These are phyloP conservation scores for Holotrichia oblita DNA, from an alignment of 1,140 invertebrate species.

Conservation along the genomic window DNA sequence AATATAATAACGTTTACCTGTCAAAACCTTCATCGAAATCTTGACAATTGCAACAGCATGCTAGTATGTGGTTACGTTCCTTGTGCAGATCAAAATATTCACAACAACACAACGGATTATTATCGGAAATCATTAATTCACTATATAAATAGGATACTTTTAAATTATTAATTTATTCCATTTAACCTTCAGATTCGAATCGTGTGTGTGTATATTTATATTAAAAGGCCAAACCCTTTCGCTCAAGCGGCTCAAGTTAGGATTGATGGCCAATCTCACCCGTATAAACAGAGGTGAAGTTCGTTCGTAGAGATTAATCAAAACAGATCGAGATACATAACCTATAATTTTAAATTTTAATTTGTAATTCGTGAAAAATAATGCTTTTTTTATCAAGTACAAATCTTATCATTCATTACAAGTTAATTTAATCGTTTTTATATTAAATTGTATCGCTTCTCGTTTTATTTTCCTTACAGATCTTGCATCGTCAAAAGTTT, in stretches of 20 bases:
- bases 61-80: slow-evolving; percentile 65
- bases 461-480: no score
- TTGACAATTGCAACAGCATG: slow-evolving; percentile 68
- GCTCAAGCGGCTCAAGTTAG: no score
- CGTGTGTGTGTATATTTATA: no score
- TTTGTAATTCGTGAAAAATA: background rate
- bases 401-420: no score
- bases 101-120: slow-evolving; percentile 64
- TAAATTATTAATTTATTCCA: background rate
- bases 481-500: no score
- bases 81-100: slow-evolving; percentile 65
- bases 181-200: background rate
- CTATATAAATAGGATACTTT: background rate
- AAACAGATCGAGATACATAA: background rate
- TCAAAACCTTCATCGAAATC: slow-evolving; percentile 65
- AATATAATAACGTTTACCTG: slow-evolving; percentile 55
- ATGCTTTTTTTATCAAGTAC: no score
- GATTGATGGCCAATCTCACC: no score
- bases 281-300: no score
- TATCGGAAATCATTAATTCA: slow-evolving; percentile 33
- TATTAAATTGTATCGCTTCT: no score
- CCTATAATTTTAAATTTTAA: background rate
- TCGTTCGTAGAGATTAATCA: no score
- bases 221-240: no score
- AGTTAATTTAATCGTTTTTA: no score